phyloP scores from a whole-genome alignment of 2,888 invertebrate genomes.

The Lasioglossum zephyrum region DNA sequence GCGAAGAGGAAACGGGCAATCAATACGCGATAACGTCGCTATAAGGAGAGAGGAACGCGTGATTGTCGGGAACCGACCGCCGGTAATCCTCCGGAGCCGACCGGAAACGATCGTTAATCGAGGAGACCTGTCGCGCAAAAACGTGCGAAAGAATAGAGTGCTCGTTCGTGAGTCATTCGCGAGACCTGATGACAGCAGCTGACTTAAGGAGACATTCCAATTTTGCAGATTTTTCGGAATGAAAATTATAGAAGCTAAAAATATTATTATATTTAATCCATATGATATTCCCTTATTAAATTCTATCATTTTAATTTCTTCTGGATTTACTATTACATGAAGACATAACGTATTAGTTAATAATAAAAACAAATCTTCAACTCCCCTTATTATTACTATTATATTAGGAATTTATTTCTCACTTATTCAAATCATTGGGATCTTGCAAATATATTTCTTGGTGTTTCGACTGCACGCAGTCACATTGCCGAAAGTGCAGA shows the following conservation, averaged over 20 bases:
- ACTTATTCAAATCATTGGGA: neutral
- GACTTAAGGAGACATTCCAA: conserved; percentile 44
- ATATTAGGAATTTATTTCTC: no score
- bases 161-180: conserved; percentile 64
- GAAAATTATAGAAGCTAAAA: neutral
- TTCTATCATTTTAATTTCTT: no score
- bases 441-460: neutral
- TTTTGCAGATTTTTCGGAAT: neutral
- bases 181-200: conserved; percentile 56
- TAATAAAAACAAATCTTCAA: no score
- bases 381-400: no score
- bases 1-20: conserved; percentile 16
- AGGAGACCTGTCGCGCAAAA: conserved; percentile 73
- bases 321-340: no score
- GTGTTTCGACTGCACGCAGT: neutral
- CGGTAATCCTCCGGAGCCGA: conserved; percentile 31
- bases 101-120: conserved; percentile 77
- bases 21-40: conserved; percentile 23
- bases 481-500: neutral
- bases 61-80: conserved; percentile 45
- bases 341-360: no score
- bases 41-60: conserved; percentile 28
- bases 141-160: conserved; percentile 76
- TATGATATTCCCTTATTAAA: no score
- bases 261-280: no score